Percentiles rank a stretch among this genome's conserved stretches.
These are phyloP conservation scores for Osmoderma eremita DNA, from an alignment of 2,888 invertebrate species.

Conservation along the genomic window DNA sequence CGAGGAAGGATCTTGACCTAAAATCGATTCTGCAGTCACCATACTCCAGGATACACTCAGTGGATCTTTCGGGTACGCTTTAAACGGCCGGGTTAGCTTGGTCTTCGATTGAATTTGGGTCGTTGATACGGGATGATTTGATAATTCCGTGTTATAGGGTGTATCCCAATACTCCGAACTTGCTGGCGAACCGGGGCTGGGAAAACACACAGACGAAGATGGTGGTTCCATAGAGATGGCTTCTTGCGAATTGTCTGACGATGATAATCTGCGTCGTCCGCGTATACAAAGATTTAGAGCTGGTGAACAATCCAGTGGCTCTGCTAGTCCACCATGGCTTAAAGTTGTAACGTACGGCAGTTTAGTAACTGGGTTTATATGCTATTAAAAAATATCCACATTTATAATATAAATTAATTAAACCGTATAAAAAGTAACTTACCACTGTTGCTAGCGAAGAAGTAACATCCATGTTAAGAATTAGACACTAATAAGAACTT, in stretches of 20 bases:
- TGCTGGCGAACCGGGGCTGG: constrained; percentile 49
- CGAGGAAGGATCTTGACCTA: constrained; percentile 66
- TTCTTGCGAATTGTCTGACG: constrained; percentile 38
- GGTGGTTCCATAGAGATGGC: constrained; percentile 47
- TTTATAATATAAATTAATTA: neutral
- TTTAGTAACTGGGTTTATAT: constrained; percentile 36
- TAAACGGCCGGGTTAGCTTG: constrained; percentile 71
- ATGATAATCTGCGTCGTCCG: constrained; percentile 47
- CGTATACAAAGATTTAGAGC: constrained; percentile 55
- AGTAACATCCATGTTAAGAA: constrained; percentile 11
- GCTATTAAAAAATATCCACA: constrained; percentile 2
- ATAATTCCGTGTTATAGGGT: constrained; percentile 47
- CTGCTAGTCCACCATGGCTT: constrained; percentile 30
- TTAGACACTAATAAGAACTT: neutral
- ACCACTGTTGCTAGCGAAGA: constrained; percentile 17
- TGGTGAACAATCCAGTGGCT: constrained; percentile 48
- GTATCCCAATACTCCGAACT: constrained; percentile 51
- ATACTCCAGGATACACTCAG: constrained; percentile 68
- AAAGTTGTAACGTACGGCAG: constrained; percentile 28
- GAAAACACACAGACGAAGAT: constrained; percentile 47
- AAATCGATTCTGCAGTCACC: constrained; percentile 62
- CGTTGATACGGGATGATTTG: constrained; percentile 13
- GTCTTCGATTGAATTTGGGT: constrained; percentile 51
- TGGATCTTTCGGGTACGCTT: constrained; percentile 78
- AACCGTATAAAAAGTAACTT: constrained; percentile 10